Conservation (phyloP, 92 coral and sea anemone genomes). For the Heteractis magnifica region DNA sequence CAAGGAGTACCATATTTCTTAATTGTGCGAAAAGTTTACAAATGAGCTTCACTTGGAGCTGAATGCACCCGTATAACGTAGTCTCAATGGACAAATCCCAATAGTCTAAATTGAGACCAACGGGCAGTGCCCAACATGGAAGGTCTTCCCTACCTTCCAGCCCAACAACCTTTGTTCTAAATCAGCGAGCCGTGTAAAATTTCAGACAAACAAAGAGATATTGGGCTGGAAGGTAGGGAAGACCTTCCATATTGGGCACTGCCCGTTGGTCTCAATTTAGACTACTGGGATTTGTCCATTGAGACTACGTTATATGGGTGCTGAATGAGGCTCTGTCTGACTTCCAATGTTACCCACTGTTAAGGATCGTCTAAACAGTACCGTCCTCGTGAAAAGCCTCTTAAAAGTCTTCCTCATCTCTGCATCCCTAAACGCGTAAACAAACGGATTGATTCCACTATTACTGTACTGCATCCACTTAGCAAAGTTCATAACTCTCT, state of each 20-base stretch:
- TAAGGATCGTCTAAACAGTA: background rate
- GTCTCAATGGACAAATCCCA: no score
- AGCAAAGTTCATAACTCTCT: conserved; percentile 45
- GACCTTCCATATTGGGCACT: no score
- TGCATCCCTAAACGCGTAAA: conserved; percentile 65
- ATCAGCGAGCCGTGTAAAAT: no score
- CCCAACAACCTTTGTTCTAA: no score
- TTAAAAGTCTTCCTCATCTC: conserved; percentile 66
- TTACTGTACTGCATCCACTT: conserved; percentile 90
- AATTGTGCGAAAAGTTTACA: background rate
- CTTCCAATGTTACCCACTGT: background rate
- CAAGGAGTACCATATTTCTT: background rate
- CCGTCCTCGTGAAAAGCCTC: background rate
- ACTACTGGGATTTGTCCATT: no score
- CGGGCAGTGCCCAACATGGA: no score
- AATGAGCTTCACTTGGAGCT: conserved; percentile 1
- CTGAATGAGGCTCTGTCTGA: background rate
- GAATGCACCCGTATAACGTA: background rate
- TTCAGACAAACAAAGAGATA: no score
- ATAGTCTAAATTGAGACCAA: no score
- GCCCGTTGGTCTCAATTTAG: no score
- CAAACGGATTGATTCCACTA: conserved; percentile 71
- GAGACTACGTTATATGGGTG: no score
- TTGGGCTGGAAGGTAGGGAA: no score
- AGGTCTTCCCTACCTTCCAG: no score